These are phyloP conservation scores for Peromyscus attwateri DNA, from an alignment of 2,797 vertebrate species.

Conservation along the genomic window DNA sequence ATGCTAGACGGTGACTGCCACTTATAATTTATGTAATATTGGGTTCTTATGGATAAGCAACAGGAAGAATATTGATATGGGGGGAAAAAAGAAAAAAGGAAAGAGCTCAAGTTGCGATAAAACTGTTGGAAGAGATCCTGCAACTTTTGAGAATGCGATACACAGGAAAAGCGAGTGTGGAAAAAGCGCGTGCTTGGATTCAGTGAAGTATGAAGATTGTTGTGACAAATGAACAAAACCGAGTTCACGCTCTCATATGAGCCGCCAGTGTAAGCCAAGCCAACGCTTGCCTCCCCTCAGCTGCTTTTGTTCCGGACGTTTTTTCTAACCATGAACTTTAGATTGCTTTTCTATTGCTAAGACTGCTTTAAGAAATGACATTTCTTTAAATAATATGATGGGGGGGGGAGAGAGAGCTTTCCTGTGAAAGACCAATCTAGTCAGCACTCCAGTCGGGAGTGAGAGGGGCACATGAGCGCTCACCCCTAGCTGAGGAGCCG, in stretches of 20 bases:
- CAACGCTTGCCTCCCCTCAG: neutral
- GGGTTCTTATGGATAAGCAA: neutral
- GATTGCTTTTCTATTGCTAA: neutral
- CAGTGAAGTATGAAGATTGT: neutral
- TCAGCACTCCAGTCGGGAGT: neutral
- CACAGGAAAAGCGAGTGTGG: neutral
- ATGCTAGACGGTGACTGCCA: neutral
- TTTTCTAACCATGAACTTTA: constrained; percentile 33
- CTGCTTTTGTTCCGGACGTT: neutral
- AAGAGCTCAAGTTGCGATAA: constrained; percentile 13
- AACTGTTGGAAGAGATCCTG: neutral
- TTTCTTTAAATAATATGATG: constrained; percentile 42
- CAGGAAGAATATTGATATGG: neutral
- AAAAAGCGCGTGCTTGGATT: neutral
- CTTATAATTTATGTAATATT: neutral
- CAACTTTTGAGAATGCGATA: constrained; percentile 6
- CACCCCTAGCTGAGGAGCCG: neutral
- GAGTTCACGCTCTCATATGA: neutral
- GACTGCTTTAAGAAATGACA: constrained; percentile 2
- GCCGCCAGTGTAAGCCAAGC: neutral
- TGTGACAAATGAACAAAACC: constrained; percentile 32
- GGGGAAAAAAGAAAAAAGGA: neutral
- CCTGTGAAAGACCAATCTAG: neutral
- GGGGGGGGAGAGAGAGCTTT: neutral
- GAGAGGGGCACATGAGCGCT: too few relatives aligned